These are phyloP conservation scores for Vanacampus margaritifer DNA, from an alignment of 2,113 vertebrate genomes.

Conservation along the genomic window DNA sequence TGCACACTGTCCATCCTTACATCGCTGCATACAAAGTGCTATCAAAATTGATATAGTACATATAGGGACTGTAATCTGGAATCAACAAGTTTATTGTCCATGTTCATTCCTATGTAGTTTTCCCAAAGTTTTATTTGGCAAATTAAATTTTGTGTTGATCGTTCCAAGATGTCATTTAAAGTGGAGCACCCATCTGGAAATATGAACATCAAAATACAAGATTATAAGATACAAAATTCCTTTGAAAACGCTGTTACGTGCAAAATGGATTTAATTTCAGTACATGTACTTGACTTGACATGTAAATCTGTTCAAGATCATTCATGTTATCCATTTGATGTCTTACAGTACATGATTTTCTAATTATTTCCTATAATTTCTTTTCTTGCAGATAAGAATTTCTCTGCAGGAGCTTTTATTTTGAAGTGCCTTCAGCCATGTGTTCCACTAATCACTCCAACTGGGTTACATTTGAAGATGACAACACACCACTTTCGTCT, in stretches of 20 bases:
- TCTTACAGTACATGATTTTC: neutral
- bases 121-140: too few species aligned
- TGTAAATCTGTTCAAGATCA: neutral
- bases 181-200: neutral
- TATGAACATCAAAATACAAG: neutral
- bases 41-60: too few species aligned
- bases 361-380: slow-evolving; percentile 12
- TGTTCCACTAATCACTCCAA: slow-evolving; percentile 88
- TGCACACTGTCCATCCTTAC: slow-evolving; percentile 5
- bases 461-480: slow-evolving; percentile 97
- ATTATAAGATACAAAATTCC: too few species aligned
- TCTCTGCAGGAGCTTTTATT: slow-evolving; percentile 21
- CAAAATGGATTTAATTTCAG: neutral
- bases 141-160: too few species aligned
- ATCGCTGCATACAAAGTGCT: too few species aligned
- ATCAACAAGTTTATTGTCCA: too few species aligned
- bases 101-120: too few species aligned
- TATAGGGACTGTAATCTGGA: slow-evolving; percentile 28
- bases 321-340: neutral
- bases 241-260: neutral
- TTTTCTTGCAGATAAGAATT: slow-evolving; percentile 46
- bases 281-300: neutral
- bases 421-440: slow-evolving; percentile 69
- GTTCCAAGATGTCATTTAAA: neutral
- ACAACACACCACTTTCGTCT: slow-evolving; percentile 72